Evolutionary conservation across 2,113 vertebrate species (phyloP), one percentile per base, ranked within the genome.

Genomic region (Melanocharis versteri): DNA sequence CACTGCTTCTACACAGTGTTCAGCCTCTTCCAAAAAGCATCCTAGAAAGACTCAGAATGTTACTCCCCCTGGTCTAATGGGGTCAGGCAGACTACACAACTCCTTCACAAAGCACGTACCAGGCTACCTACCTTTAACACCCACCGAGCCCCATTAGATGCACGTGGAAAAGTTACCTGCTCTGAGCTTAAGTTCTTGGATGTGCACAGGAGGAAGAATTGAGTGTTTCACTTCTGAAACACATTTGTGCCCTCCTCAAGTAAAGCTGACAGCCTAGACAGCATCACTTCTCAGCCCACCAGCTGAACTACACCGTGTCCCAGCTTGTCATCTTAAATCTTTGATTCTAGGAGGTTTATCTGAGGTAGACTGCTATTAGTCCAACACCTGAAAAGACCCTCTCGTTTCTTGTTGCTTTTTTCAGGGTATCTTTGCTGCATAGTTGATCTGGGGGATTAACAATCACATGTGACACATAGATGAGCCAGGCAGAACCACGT

Each of bases 21-120:
- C 50, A 80, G 33, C n/a, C 61, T 82, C 40, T 83, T 85, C 44
- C 72, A 70, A 21, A 15, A 72, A 44, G 39, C 6, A 2, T 18
- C 19, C 8, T 76, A 28, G 87, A 54, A 90, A 44, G 44, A 61
- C 23, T 75, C 19, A 31, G 65, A 76, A 45, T 42, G 30, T 64
- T 60, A 62, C 3, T 85, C 4, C 10, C 1, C 0, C 16, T 40
- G n/a, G 33, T 69, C 40, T 44, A 37, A 57, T 0, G 3, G 27
- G 2, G 11, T 69, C 50, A 71, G 42, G 15, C 51, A 79, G 53
- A 15, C 4, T 57, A 61, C 17, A 22, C 27, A 54, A 16, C 27
- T 7, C 33, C 48, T 62, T 39, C 35, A 62, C 13, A 62, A 83
- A 65, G 44, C 37, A 15, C 13, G 8, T 30, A 21, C 33, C 27